Conservation (phyloP, 1,140 invertebrate species). For the Meloidogyne chitwoodi region DNA sequence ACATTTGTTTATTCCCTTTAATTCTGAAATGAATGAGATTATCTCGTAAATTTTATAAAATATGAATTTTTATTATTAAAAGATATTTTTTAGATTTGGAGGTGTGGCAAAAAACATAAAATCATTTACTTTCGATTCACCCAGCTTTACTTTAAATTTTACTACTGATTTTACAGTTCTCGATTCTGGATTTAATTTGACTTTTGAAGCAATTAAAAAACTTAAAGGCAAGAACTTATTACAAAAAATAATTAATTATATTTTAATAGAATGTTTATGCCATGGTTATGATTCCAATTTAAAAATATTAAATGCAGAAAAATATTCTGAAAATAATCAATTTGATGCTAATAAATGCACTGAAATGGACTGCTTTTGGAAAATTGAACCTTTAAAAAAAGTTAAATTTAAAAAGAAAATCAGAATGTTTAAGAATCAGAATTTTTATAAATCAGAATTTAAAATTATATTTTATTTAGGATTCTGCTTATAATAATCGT, state of each 20-base stretch:
- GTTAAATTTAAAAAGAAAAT: not conserved
- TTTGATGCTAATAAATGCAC: conserved; percentile 7
- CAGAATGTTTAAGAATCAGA: not conserved
- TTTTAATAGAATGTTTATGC: not conserved
- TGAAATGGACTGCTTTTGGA: conserved; percentile 44
- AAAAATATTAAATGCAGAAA: not conserved
- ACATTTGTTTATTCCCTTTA: not conserved
- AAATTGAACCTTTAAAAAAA: conserved; percentile 10
- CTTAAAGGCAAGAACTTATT: conserved; percentile 14
- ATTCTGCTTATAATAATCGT: conserved; percentile 6
- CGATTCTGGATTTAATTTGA: conserved; percentile 33
- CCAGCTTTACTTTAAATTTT: conserved; percentile 19
- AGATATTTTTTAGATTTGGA: conserved; percentile 18
- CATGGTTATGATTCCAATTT: not conserved
- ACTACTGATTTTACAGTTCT: conserved; percentile 32
- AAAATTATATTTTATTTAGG: too few species aligned
- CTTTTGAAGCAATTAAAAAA: conserved; percentile 19
- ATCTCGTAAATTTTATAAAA: conserved; percentile 22
- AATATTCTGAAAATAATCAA: conserved; percentile 1
- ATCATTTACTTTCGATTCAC: conserved; percentile 31
- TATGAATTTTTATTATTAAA: too few species aligned
- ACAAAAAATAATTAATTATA: not conserved
- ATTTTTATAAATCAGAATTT: not conserved
- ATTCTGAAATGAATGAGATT: conserved; percentile 2
- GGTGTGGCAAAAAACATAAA: conserved; percentile 16